phyloP scores from a whole-genome alignment of 2,888 invertebrate genomes.

The Epistrophe grossulariae region DNA sequence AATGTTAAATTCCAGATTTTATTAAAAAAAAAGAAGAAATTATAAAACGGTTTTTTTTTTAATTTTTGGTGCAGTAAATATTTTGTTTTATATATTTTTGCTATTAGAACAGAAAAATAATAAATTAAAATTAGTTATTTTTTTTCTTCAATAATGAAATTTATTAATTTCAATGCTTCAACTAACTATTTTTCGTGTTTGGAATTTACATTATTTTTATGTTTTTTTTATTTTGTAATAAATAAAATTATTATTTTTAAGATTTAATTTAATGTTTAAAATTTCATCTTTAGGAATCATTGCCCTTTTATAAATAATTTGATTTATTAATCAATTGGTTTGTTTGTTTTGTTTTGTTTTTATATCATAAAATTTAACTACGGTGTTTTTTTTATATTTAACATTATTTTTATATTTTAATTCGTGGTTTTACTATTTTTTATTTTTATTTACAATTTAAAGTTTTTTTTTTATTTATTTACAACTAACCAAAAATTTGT shows the following conservation, averaged over 20 bases:
- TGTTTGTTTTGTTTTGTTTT: not conserved
- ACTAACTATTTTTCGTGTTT: conserved; percentile 16
- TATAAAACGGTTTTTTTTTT: too few relatives aligned
- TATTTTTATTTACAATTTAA: conserved; percentile 11
- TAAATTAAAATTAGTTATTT: not conserved
- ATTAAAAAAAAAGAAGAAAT: too few relatives aligned
- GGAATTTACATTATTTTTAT: conserved; percentile 33
- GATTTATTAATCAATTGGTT: conserved; percentile 3
- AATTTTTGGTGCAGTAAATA: conserved; percentile 41
- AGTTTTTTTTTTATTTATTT: conserved; percentile 31
- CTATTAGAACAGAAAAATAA: not conserved
- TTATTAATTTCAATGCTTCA: not conserved
- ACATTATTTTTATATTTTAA: conserved; percentile 36
- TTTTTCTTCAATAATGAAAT: not conserved
- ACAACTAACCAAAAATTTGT: conserved; percentile 47
- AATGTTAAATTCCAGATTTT: too few relatives aligned
- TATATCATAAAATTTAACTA: conserved; percentile 48
- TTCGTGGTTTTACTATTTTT: conserved; percentile 20
- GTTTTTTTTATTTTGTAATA: conserved; percentile 15
- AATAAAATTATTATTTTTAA: conserved; percentile 1
- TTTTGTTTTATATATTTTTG: conserved; percentile 4
- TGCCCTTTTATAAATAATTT: conserved; percentile 50
- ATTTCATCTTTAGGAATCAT: conserved; percentile 61
- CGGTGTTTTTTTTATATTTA: conserved; percentile 49
- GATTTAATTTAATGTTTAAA: conserved; percentile 10